These are phyloP conservation scores for Drosophila sordidula DNA, from an alignment of 2,888 invertebrate species.

Conservation along the genomic window DNA sequence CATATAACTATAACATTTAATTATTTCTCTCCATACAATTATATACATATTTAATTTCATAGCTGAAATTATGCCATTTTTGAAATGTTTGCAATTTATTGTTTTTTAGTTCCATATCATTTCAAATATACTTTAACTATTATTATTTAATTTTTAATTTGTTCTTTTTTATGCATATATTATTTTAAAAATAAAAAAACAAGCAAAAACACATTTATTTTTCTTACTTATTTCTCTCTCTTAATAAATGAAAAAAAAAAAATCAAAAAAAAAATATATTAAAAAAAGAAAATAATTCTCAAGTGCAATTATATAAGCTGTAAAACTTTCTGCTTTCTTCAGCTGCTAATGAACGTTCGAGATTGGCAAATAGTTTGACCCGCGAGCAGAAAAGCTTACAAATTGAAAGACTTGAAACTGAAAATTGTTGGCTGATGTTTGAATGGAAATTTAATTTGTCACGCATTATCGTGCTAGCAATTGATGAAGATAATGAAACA, in stretches of 20 bases:
- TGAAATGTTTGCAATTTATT: constrained; percentile 69
- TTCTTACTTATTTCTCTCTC: background rate
- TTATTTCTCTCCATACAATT: constrained; percentile 70
- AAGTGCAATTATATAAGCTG: constrained; percentile 74
- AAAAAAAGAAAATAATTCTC: constrained; percentile 49
- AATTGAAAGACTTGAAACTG: constrained; percentile 74
- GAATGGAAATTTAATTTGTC: constrained; percentile 49
- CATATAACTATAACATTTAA: constrained; percentile 68
- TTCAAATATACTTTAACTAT: constrained; percentile 41
- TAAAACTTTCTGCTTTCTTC: constrained; percentile 72
- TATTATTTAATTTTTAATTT: constrained; percentile 69
- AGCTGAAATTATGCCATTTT: constrained; percentile 64
- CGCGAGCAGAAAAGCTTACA: constrained; percentile 41
- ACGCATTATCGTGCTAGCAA: constrained; percentile 21
- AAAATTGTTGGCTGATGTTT: constrained; percentile 70
- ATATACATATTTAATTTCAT: constrained; percentile 65
- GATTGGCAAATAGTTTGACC: constrained; percentile 36
- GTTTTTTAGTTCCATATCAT: constrained; percentile 60
- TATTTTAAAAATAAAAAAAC: constrained; percentile 67
- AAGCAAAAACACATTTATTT: constrained; percentile 46
- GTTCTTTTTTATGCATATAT: constrained; percentile 73
- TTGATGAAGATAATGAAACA: constrained; percentile 21
- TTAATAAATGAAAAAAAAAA: constrained; percentile 6
- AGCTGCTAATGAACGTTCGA: constrained; percentile 45
- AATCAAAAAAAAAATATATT: constrained; percentile 3